Percentiles rank a stretch among this genome's conserved stretches.
Evolutionary conservation across 1,140 invertebrate genomes (phyloP).

Genomic region (Centruroides sculpturatus): DNA sequence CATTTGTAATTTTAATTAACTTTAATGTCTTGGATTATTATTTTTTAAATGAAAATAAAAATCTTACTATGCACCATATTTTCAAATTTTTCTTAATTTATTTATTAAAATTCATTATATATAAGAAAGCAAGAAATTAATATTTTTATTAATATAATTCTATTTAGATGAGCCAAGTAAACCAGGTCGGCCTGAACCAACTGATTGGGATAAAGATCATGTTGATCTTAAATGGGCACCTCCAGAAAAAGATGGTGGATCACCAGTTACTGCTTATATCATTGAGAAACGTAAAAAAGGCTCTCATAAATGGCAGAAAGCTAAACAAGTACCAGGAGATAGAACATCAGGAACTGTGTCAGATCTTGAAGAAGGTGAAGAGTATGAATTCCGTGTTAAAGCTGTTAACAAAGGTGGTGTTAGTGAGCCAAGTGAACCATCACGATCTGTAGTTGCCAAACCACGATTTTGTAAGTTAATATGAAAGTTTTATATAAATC

Average conservation of each 20-base stretch:
- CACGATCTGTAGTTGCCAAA: slow-evolving; percentile 82
- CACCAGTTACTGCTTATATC: slow-evolving; percentile 70
- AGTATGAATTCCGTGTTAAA: slow-evolving; percentile 93
- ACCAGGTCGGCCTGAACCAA: slow-evolving; percentile 76
- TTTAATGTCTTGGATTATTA: too few relatives aligned
- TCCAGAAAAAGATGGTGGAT: slow-evolving; percentile 64
- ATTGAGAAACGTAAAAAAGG: slow-evolving; percentile 90
- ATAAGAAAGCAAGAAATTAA: too few relatives aligned
- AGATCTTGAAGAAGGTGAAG: slow-evolving; percentile 81
- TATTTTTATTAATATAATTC: background rate
- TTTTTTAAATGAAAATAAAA: too few relatives aligned
- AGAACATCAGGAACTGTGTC: slow-evolving; percentile 58
- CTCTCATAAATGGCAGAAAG: slow-evolving; percentile 50
- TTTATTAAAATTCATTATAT: too few relatives aligned
- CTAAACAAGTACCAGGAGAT: slow-evolving; percentile 51
- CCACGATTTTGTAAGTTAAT: slow-evolving; percentile 41
- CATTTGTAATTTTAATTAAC: too few relatives aligned
- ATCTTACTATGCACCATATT: too few relatives aligned
- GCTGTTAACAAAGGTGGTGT: slow-evolving; percentile 93
- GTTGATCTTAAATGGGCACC: slow-evolving; percentile 70
- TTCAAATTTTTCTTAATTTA: too few relatives aligned
- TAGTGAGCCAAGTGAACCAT: slow-evolving; percentile 81
- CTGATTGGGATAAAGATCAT: slow-evolving; percentile 90
- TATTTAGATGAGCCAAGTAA: slow-evolving; percentile 59
- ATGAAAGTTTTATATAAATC: background rate